Base-by-base conservation (phyloP, 1,140 invertebrate species). In the Arctopsyche grandis region DNA sequence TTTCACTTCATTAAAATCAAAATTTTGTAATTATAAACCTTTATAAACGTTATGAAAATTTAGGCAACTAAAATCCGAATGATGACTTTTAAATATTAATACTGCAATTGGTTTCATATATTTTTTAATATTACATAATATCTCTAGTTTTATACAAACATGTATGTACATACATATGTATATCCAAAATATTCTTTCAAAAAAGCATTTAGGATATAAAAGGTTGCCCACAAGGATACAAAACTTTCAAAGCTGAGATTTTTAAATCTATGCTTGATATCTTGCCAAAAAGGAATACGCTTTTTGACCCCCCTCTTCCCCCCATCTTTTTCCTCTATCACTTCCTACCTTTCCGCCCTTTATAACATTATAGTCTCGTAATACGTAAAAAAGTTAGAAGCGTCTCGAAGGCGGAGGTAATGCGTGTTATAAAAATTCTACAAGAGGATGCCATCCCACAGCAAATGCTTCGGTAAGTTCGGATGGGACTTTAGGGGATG, bases 391-490 rank as follows among this genome's bases (percentile, higher is more conserved):
- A 66, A 66, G 63, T 66, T 66, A 22, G 63, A 12, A 14, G 19
- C 24, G 24, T 16, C 56, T 60, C 56, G n/a, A 21, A 60, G 56
- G 56, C 69, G 69, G 60, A 63, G 38, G 69, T 81, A 79, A 79
- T 79, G 77, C 80, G 80, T 76, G 73, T 81, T 81, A 79, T 81
- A 81, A 81, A 81, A 79, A 81, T 79, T 81, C 80, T 81, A 78
- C 80, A 79, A 77, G 66, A 46, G 73, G 73, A 79, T 48, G 38
- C 78, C 78, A 79, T 81, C 66, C 69, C 60, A 21, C 52, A 52
- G 29, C 48, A 78, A 58, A 78, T 58, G 75, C 77, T 77, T 66
- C 24, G 75, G 44, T n/a, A 69, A 76, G 29, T 66, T 19, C 63
- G 63, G 22, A 26, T 24, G 19, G 63, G 48, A 12, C 63, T 38